Evolutionary conservation across 2,888 invertebrate genomes (phyloP).

Genomic region (Metopia argyrocephala): DNA sequence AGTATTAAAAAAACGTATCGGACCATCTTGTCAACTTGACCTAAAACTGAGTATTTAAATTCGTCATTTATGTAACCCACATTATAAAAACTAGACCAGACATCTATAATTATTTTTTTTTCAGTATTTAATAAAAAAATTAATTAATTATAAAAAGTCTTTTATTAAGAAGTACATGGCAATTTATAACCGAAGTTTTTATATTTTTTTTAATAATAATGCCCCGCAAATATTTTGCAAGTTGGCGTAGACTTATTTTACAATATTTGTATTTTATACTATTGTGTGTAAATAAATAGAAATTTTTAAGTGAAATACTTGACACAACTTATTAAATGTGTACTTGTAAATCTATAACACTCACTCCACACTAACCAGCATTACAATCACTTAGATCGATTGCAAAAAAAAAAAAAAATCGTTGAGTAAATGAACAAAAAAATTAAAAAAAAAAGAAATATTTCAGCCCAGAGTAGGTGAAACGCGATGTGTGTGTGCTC

Average conservation of each 20-base stretch:
- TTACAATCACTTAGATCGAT: conserved; percentile 43
- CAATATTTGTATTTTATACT: neutral
- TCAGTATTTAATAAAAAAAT: neutral
- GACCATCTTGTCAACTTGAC: neutral
- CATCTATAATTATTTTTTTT: neutral
- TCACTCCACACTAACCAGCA: neutral
- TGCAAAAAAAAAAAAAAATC: conserved; percentile 20
- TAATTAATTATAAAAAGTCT: neutral
- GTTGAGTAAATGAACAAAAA: conserved; percentile 1
- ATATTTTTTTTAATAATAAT: neutral
- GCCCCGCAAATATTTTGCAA: neutral
- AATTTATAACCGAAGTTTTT: neutral
- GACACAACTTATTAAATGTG: conserved; percentile 27
- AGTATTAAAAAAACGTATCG: neutral
- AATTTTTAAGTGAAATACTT: conserved; percentile 36
- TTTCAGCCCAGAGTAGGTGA: conserved; percentile 47
- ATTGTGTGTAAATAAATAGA: neutral
- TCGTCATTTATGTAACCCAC: neutral
- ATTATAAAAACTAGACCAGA: neutral
- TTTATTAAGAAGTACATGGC: neutral
- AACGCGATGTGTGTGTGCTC: conserved; percentile 33
- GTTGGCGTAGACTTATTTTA: conserved; percentile 32
- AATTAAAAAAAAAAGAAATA: conserved; percentile 12
- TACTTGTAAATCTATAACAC: neutral
- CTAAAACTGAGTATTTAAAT: neutral